Evolutionary conservation across 2,797 vertebrate genomes (phyloP).

Genomic region (Liparis tanakae): DNA sequence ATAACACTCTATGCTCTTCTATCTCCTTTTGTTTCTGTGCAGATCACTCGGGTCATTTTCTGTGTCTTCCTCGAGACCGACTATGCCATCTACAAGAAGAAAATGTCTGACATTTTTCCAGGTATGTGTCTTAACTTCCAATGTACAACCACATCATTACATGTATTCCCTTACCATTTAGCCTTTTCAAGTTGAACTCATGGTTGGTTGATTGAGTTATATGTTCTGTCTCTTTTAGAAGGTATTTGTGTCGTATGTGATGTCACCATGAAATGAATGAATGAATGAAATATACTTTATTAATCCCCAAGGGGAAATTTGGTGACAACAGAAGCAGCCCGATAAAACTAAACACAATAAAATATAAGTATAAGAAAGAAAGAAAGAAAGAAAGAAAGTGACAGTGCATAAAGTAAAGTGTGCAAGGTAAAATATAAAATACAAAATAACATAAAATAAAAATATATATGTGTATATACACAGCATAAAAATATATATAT

Average conservation of each 20-base stretch:
- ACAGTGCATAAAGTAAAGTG: too few relatives aligned
- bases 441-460: too few relatives aligned
- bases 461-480: too few relatives aligned
- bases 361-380: too few relatives aligned
- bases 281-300: too few relatives aligned
- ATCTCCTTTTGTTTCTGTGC: slow-evolving; percentile 63
- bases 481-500: too few relatives aligned
- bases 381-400: too few relatives aligned
- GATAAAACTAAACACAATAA: too few relatives aligned
- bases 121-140: slow-evolving; percentile 80
- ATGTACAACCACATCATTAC: background rate
- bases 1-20: slow-evolving; percentile 38
- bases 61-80: slow-evolving; percentile 98
- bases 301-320: too few relatives aligned
- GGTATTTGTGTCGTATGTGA: slow-evolving; percentile 2
- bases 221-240: background rate
- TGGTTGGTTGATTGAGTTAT: slow-evolving; percentile 27
- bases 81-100: slow-evolving; percentile 97
- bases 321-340: too few relatives aligned
- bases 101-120: slow-evolving; percentile 92
- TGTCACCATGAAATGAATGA: too few relatives aligned
- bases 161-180: slow-evolving; percentile 7
- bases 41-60: slow-evolving; percentile 97
- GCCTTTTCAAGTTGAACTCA: background rate
- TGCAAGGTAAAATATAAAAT: too few relatives aligned